Base-by-base conservation (phyloP, 1,140 invertebrate species). In the Dendroctonus ponderosae region DNA sequence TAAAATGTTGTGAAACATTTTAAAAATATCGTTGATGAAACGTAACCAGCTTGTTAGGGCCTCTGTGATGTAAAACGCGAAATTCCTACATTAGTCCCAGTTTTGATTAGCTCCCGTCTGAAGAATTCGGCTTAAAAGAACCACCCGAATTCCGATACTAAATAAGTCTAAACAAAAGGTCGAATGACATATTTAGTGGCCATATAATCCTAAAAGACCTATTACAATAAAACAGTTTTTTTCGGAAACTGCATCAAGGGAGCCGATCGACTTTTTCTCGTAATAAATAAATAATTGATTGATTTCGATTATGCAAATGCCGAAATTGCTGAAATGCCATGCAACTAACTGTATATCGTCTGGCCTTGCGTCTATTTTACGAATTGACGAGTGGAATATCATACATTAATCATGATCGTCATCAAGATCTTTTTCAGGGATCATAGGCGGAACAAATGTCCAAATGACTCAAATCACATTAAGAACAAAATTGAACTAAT, bases 341-440 rank as follows among this genome's bases (percentile, higher is more conserved):
- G 48, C 9, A 58, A 38, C 49, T 71, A 71, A 71, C 70, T 71
- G 70, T 71, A 68, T 62, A 66, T 53, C 63, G 70, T 71, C 70
- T 71, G 70, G 70, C 70, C 70, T 71, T 71, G 66, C 66, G 70
- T 71, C 70, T 71, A 71, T 63, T 68, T 70, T 46, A 50, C 65
- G 65, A 70, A 70, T 61, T 65, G 57, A 66, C 62, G 67, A 64
- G 69, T 26, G 62, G 62, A 64, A 61, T 64, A 26, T 62, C 66
- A 70, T 70, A 68, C 59, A 70, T 70, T 62, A 70, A 65, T 61
- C 69, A 65, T 68, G 69, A 70, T n/a, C 26, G 26, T 26, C 26
- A 26, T 26, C 26, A 26, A 26, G 26, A 26, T 26, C 26, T 26
- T 26, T 26, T 26, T 26, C 26, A 26, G 26, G 26, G 26, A 2